Base-by-base conservation (phyloP, 1,140 invertebrate genomes). In the Papilio dardanus region DNA sequence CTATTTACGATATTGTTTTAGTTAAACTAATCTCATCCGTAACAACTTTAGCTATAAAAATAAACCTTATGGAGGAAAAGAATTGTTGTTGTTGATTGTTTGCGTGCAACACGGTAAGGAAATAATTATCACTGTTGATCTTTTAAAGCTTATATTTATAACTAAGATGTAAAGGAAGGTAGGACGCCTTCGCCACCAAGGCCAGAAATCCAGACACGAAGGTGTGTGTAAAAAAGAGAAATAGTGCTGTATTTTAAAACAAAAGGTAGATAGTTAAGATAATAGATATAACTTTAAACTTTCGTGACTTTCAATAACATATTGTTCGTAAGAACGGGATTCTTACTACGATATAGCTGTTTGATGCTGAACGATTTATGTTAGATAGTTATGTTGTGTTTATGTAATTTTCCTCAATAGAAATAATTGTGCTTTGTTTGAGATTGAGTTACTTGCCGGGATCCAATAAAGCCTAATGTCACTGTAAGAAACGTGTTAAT, bases 51-150 rank as follows among this genome's bases (percentile, higher is more conserved):
- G 79, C 79, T 77, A 87, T 90, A 87, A 87, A 90, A 86, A 80
- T 83, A 79, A 83, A 86, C 77, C 81, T 83, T 74, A 76, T 79
- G 81, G 82, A 85, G 87, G 83, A 86, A 85, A 86, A 83, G 81
- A 81, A 66, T 81, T 73, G 82, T 88, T 87, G 86, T 86, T 86
- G 81, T 82, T 83, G 81, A 85, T 90, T 82, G 90, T 88, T 87
- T 92, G 85, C 88, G 88, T 88, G 74, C 83, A 84, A 86, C 84
- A 85, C 84, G 82, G 86, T 88, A 85, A 84, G 82, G 87, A 90
- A 86, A 88, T 85, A 86, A n/a, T 84, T 30, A 87, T 82, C 80
- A 76, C 80, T 24, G 42, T n/a, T 19, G n/a, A 19, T 46, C 16
- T 19, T 1, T 19, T 7, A 19, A 19, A 16, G 8, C 7, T 46